These are phyloP conservation scores for Macropus fuliginosus DNA, from an alignment of 2,797 vertebrate genomes.

Conservation along the genomic window DNA sequence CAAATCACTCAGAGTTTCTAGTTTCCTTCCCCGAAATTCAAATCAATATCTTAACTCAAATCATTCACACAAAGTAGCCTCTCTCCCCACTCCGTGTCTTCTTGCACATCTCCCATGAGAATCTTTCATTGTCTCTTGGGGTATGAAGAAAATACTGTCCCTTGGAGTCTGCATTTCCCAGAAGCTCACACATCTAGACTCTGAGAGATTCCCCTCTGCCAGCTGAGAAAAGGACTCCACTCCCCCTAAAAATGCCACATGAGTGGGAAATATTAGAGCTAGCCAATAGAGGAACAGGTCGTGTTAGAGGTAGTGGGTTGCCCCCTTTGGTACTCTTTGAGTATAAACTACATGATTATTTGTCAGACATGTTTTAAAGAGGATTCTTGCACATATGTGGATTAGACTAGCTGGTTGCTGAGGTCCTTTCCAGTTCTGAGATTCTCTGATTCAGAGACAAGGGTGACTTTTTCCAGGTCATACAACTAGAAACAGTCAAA, in stretches of 20 bases:
- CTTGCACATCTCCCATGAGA: not conserved
- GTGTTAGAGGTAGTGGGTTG: not conserved
- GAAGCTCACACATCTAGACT: not conserved
- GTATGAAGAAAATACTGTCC: not conserved
- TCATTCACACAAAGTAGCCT: not conserved
- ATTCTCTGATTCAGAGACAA: not conserved
- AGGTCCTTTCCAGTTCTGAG: not conserved
- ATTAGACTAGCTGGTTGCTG: not conserved
- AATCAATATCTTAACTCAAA: not conserved
- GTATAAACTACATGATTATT: not conserved
- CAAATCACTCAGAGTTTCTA: not conserved
- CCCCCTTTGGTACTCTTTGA: not conserved
- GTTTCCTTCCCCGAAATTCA: not conserved
- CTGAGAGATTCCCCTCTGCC: not conserved
- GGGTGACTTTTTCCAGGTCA: not conserved
- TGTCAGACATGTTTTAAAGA: not conserved
- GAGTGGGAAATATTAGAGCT: not conserved
- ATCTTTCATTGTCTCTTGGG: not conserved
- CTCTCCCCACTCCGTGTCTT: not conserved
- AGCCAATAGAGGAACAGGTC: not conserved
- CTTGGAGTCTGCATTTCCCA: not conserved
- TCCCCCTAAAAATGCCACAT: not conserved
- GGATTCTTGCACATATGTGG: not conserved
- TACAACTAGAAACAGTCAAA: not conserved
- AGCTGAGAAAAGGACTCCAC: not conserved